Evolutionary conservation across 2,113 vertebrate genomes (phyloP).

Genomic region (Lophius piscatorius): DNA sequence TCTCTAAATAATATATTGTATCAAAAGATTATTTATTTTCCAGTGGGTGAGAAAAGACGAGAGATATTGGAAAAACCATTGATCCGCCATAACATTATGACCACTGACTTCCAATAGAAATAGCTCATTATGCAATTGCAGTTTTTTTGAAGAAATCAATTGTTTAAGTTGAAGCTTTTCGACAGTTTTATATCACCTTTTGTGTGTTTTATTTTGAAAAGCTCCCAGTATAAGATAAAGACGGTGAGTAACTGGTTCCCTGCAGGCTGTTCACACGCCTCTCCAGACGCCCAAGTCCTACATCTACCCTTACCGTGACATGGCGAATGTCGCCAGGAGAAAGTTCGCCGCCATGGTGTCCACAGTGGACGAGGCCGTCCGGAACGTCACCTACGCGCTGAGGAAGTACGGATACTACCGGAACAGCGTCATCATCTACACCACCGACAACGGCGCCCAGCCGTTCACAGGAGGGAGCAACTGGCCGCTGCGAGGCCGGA

Average conservation of each 20-base stretch:
- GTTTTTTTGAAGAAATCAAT: too few relatives aligned
- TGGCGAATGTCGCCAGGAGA: conserved; percentile 88
- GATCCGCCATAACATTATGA: too few relatives aligned
- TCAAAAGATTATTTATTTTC: too few relatives aligned
- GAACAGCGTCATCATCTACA: conserved; percentile 92
- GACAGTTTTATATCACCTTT: too few relatives aligned
- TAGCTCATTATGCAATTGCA: too few relatives aligned
- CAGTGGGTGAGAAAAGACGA: too few relatives aligned
- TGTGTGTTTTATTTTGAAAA: not conserved
- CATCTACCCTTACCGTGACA: conserved; percentile 89
- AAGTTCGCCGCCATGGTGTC: conserved; percentile 95
- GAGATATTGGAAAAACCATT: too few relatives aligned
- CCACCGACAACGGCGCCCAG: conserved; percentile 93
- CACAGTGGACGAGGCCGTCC: conserved; percentile 93
- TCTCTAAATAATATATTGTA: too few relatives aligned
- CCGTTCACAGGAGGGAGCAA: conserved; percentile 96
- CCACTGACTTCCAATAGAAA: too few relatives aligned
- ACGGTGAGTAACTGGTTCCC: not conserved
- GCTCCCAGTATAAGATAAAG: not conserved
- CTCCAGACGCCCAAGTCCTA: conserved; percentile 91
- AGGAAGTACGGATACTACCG: conserved; percentile 91
- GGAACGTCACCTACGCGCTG: conserved; percentile 92
- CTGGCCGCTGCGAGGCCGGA: conserved; percentile 93
- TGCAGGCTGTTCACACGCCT: conserved; percentile 89
- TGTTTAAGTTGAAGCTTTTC: too few relatives aligned